Conservation (phyloP, 2,797 vertebrate genomes). For the Sebastes reedi region DNA sequence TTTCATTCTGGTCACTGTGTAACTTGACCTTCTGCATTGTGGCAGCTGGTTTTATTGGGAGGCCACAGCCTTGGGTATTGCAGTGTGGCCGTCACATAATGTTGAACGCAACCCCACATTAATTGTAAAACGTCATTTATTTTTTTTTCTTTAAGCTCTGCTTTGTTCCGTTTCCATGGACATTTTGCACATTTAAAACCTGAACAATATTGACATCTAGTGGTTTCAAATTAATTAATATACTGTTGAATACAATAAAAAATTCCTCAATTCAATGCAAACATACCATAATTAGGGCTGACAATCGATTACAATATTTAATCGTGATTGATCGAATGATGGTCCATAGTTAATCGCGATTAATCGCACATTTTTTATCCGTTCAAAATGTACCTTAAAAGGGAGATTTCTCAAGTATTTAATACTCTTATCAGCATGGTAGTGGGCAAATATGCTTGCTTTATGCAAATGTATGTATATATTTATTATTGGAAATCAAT, state of each 20-base stretch:
- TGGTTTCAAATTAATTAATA: conserved; percentile 27
- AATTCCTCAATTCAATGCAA: background rate
- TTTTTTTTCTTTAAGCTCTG: background rate
- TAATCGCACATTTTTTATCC: too few species aligned
- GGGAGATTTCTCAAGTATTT: too few species aligned
- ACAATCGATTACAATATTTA: too few species aligned
- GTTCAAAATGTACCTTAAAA: too few species aligned
- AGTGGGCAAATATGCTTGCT: too few species aligned
- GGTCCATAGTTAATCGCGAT: too few species aligned
- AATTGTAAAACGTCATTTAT: conserved; percentile 3
- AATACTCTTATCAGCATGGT: too few species aligned
- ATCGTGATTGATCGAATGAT: too few species aligned
- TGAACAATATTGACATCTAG: conserved; percentile 68
- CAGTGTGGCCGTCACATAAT: conserved; percentile 32
- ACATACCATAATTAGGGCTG: too few species aligned
- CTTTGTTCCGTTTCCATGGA: background rate
- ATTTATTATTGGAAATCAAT: too few species aligned
- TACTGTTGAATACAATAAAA: background rate
- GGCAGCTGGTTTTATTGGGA: conserved; percentile 47
- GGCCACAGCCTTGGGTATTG: conserved; percentile 46
- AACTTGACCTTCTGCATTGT: conserved; percentile 60
- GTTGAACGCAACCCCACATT: conserved; percentile 16
- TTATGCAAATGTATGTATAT: too few species aligned
- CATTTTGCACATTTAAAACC: conserved; percentile 25
- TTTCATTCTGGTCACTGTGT: conserved; percentile 57